These are phyloP conservation scores for Sciurus niger DNA, from an alignment of 2,113 vertebrate species.

Conservation along the genomic window DNA sequence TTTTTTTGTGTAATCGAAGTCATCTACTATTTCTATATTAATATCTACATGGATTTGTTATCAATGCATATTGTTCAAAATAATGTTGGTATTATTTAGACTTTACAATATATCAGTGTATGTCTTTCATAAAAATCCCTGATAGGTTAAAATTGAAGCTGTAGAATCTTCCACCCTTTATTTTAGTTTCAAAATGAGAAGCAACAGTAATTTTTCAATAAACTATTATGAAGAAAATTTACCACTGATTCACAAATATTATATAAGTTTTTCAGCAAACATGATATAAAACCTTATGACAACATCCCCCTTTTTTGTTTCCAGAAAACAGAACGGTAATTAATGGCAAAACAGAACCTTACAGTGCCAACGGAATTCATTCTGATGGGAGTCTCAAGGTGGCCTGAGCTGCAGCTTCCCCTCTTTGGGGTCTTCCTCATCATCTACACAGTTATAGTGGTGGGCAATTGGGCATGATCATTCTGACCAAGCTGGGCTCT, in stretches of 20 bases:
- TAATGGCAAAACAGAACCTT: slow-evolving; percentile 68
- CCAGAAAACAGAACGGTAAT: not conserved
- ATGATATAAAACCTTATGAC: accelerated
- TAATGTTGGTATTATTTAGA: not conserved
- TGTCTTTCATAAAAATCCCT: not conserved
- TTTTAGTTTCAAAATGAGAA: not conserved
- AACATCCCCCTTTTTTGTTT: not conserved
- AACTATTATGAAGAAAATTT: not conserved
- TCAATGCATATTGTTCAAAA: not conserved
- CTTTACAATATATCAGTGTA: not conserved
- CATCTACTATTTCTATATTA: not conserved
- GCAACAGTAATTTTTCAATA: not conserved
- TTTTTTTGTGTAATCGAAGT: not conserved
- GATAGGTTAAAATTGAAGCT: too few relatives aligned
- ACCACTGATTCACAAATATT: not conserved
- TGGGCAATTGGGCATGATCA: slow-evolving; percentile 78
- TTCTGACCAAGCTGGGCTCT: slow-evolving; percentile 67
- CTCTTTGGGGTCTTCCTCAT: slow-evolving; percentile 76
- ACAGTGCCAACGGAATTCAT: slow-evolving; percentile 59
- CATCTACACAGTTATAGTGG: slow-evolving; percentile 57
- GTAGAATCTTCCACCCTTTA: not conserved
- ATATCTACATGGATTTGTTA: not conserved
- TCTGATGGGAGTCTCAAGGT: slow-evolving; percentile 77
- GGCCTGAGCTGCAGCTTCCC: slow-evolving; percentile 16
- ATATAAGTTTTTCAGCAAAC: not conserved